Percentiles rank a stretch among this genome's conserved stretches.
Conservation (phyloP, 1,140 invertebrate species). For the Drosophila sp. region DNA sequence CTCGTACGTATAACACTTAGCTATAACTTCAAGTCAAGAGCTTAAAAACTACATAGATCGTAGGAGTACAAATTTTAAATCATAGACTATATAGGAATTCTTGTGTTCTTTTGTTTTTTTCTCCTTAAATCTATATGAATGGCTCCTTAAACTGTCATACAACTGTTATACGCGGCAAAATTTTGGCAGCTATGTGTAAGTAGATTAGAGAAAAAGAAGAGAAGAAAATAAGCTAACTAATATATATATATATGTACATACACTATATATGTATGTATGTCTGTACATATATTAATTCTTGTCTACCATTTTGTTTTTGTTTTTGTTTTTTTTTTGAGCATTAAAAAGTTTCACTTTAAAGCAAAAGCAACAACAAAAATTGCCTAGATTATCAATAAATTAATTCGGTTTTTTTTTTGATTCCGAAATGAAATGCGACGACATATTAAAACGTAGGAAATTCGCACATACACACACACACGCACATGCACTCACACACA, state of each 20-base stretch:
- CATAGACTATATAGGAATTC: slow-evolving; percentile 6
- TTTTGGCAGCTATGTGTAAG: slow-evolving; percentile 42
- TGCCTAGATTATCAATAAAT: slow-evolving; percentile 31
- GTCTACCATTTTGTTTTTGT: slow-evolving; percentile 17
- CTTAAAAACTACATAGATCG: not conserved
- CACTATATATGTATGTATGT: not conserved
- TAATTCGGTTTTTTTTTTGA: slow-evolving; percentile 8
- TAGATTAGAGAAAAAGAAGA: not conserved
- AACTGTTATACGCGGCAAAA: slow-evolving; percentile 33
- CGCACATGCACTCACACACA: slow-evolving; percentile 14
- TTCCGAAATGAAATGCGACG: slow-evolving; percentile 22
- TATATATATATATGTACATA: not conserved
- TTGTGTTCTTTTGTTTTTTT: not conserved
- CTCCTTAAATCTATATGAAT: slow-evolving; percentile 1
- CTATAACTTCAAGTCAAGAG: slow-evolving; percentile 8
- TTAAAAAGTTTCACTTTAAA: slow-evolving; percentile 76
- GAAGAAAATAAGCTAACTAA: not conserved
- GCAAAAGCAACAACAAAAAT: slow-evolving; percentile 51
- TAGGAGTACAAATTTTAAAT: not conserved
- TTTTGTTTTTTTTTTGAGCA: slow-evolving; percentile 59
- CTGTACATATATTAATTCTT: slow-evolving; percentile 45
- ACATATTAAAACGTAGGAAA: slow-evolving; percentile 28
- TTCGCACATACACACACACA: slow-evolving; percentile 2
- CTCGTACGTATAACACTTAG: not conserved
- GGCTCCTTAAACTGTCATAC: slow-evolving; percentile 23